A percentile compares a stretch with the other conserved stretches of the same genome.
These are phyloP conservation scores for Chrysaora quinquecirrha DNA, from an alignment of 30 jellyfish, hydroid and myxozoan species.

Conservation along the genomic window DNA sequence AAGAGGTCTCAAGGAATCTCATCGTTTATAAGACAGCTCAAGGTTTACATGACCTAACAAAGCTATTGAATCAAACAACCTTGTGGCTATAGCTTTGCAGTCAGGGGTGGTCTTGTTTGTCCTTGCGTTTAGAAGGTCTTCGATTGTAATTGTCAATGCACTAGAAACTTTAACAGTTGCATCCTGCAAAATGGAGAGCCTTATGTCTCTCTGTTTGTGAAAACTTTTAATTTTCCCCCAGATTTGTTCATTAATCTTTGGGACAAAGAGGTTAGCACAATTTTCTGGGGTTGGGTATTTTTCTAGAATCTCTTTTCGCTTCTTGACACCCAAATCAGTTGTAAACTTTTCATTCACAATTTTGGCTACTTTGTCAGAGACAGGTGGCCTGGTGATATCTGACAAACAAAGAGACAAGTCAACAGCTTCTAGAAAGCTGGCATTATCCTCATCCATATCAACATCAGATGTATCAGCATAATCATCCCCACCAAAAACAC, in stretches of 20 bases:
- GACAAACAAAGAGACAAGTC: not conserved
- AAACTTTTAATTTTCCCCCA: not conserved
- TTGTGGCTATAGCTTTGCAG: constrained; percentile 10
- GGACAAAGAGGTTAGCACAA: not conserved
- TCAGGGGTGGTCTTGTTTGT: not conserved
- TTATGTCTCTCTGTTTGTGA: not conserved
- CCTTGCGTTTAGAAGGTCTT: not conserved
- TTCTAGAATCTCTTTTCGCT: not conserved
- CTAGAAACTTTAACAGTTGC: not conserved
- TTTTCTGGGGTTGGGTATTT: not conserved
- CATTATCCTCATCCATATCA: not conserved
- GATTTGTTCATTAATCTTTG: not conserved
- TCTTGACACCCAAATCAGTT: not conserved
- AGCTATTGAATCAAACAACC: constrained; percentile 20
- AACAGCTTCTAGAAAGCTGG: not conserved
- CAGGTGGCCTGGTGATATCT: not conserved
- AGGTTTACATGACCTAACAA: constrained; percentile 16
- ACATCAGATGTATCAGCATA: not conserved
- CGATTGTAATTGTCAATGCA: not conserved
- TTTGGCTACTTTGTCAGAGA: not conserved
- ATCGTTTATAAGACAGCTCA: not conserved
- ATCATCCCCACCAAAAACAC: not conserved
- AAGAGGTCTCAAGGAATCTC: not conserved
- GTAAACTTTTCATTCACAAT: too few species aligned
- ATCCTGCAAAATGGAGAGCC: not conserved